Percentiles rank a stretch among this genome's conserved stretches.
Conservation (phyloP, 2,797 vertebrate genomes). For the Gymnothorax javanicus region DNA sequence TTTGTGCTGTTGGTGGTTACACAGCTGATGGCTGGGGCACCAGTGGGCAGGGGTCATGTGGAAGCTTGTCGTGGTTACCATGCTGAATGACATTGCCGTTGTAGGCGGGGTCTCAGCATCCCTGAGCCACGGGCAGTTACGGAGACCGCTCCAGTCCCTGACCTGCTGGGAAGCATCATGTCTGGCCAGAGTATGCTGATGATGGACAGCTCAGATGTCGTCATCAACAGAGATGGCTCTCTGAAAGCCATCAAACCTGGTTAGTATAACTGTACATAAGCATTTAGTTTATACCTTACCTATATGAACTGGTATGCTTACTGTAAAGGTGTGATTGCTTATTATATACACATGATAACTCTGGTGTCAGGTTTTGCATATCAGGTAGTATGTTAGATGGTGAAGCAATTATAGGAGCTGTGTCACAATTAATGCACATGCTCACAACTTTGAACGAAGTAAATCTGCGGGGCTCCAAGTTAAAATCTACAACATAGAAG, state of each 20-base stretch:
- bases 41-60: neutral
- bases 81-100: conserved; percentile 33
- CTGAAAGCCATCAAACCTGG: conserved; percentile 82
- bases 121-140: conserved; percentile 65
- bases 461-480: no score
- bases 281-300: neutral
- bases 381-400: neutral
- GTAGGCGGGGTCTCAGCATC: conserved; percentile 57
- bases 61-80: neutral
- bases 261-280: conserved; percentile 49
- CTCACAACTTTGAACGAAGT: no score
- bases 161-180: conserved; percentile 93
- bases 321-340: neutral
- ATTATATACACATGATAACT: neutral
- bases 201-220: conserved; percentile 88
- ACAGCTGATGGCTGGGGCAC: neutral
- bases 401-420: neutral
- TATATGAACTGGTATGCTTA: neutral
- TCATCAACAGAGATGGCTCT: conserved; percentile 93
- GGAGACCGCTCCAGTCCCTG: conserved; percentile 82
- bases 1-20: no score
- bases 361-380: neutral
- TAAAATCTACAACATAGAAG: no score
- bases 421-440: no score
- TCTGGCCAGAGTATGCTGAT: conserved; percentile 90